phyloP scores from a whole-genome alignment of 2,113 vertebrate genomes.

The Ciconia maguari region DNA sequence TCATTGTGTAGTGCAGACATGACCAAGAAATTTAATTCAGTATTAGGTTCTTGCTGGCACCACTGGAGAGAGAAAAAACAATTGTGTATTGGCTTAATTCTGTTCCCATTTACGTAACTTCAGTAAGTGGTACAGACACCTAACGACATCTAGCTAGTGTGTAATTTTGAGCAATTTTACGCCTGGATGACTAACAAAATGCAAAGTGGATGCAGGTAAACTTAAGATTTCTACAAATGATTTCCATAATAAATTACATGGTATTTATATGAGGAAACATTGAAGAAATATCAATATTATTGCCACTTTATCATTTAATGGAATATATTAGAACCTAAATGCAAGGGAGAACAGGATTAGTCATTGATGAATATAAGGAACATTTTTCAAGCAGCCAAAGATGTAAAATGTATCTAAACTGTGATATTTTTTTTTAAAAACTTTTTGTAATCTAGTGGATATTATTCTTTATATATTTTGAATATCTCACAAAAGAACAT shows the following conservation, averaged over 20 bases:
- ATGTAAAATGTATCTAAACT: not conserved
- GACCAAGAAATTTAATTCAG: not conserved
- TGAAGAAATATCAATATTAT: not conserved
- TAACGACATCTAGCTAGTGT: not conserved
- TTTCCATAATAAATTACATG: not conserved
- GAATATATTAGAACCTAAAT: not conserved
- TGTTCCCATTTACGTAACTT: not conserved
- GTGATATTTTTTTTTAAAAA: not conserved
- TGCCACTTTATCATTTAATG: not conserved
- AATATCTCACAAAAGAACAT: not conserved
- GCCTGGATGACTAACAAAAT: not conserved
- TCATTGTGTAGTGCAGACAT: not conserved
- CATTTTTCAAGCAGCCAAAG: not conserved
- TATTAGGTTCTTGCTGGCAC: not conserved
- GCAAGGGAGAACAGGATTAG: not conserved
- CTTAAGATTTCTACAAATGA: not conserved
- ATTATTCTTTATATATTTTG: not conserved
- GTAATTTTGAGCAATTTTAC: constrained; percentile 6
- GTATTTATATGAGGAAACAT: not conserved
- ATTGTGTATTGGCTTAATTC: not conserved
- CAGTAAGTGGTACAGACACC: not conserved
- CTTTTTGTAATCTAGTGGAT: not conserved
- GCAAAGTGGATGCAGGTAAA: not conserved
- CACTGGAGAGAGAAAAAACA: not conserved
- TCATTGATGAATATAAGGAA: not conserved